A percentile compares a stretch with the other conserved stretches of the same genome.
Evolutionary conservation across 2,888 invertebrate species (phyloP).

Genomic region (Latrodectus elegans): DNA sequence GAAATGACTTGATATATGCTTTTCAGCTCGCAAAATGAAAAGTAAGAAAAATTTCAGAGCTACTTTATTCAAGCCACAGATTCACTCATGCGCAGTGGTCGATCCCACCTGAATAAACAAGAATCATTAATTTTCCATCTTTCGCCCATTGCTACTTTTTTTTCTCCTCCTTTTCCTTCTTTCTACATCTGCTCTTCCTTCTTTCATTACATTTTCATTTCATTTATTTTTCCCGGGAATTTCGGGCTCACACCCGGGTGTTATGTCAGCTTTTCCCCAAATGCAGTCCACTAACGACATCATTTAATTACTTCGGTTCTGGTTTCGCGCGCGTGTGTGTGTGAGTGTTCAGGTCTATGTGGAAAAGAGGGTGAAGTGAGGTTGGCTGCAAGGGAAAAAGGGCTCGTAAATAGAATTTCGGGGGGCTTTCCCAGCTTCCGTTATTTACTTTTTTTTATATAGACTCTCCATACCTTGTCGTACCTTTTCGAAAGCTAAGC

Average conservation of each 20-base stretch:
- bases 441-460: slow-evolving; percentile 21
- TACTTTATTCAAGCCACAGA: no score
- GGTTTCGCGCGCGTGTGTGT: slow-evolving; percentile 24
- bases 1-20: no score
- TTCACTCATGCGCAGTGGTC: neutral
- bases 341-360: neutral
- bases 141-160: slow-evolving; percentile 3
- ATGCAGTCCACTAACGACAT: slow-evolving; percentile 43
- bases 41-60: no score
- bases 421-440: slow-evolving; percentile 5
- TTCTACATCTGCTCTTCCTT: slow-evolving; percentile 9
- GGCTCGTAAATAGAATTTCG: slow-evolving; percentile 45
- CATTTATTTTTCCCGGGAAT: slow-evolving; percentile 48
- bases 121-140: slow-evolving; percentile 67
- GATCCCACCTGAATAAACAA: slow-evolving; percentile 55
- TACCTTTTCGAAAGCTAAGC: slow-evolving; percentile 35
- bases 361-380: neutral
- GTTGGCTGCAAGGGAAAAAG: slow-evolving; percentile 2
- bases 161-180: neutral
- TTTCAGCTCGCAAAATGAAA: no score
- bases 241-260: slow-evolving; percentile 15
- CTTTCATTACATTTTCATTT: slow-evolving; percentile 56
- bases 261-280: slow-evolving; percentile 49
- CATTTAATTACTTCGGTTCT: slow-evolving; percentile 60
- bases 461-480: neutral